Evolutionary conservation across 2,113 vertebrate genomes (phyloP), one percentile per base, ranked within the genome.

Genomic region (Hiodon alosoides): DNA sequence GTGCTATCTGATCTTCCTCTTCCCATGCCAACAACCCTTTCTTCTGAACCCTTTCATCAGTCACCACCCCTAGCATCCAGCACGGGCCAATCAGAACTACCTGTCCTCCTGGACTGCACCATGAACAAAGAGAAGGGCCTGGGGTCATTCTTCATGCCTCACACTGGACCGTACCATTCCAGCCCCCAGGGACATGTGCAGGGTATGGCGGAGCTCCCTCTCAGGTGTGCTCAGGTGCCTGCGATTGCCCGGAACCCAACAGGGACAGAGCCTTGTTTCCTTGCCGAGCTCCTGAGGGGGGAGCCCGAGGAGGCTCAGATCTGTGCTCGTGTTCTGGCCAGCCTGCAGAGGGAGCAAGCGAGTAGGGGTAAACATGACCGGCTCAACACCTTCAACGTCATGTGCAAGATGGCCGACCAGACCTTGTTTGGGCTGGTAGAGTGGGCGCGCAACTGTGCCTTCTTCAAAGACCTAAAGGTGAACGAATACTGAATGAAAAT

Each of bases 321-420:
- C 60, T 87, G 88, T 62, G 81, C 87, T 5, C 90, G 90, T 68
- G 90, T 93, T 52, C 77, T 93, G 10, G 82, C 86, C 57, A 89
- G 80, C 74, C 88, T 93, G 60, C 89, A 90, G 78, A 85, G 82
- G 78, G 91, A 93, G 52, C 90, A 92, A 75, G 89, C 88, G 71
- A 89, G 82, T 74, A 80, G 91, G 5, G 91, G 90, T 51, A 91
- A 92, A 76, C 92, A 92, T 7, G 91, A 91, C 82, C 5, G 89
- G 7, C 86, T 91, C 5, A 92, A 91, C 72, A 93, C 91, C 4
- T 93, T 93, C 79, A 92, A 89, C 74, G 90, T 93, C 82, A 93
- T 93, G 91, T 93, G 91, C 82, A 92, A 92, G 80, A 92, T 93
- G 88, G 90, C 90, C 2, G 92, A 93, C 81, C 91, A 89, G 80